These are phyloP conservation scores for Aplodontia rufa DNA, from an alignment of 2,113 vertebrate species.

Conservation along the genomic window DNA sequence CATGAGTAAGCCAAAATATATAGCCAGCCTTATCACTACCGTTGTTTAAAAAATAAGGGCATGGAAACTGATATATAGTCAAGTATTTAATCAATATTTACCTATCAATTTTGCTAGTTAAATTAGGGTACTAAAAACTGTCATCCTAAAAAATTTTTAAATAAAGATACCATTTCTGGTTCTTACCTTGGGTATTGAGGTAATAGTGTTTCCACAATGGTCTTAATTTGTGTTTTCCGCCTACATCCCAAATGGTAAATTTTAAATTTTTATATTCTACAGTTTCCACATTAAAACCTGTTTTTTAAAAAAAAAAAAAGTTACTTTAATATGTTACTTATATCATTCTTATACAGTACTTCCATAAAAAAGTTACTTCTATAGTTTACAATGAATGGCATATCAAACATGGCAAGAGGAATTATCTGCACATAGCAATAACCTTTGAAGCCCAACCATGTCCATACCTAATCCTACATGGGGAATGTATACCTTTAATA, in stretches of 20 bases:
- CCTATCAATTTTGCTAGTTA: constrained; percentile 33
- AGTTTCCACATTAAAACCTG: constrained; percentile 98
- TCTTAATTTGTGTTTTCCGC: constrained; percentile 97
- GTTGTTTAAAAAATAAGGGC: background rate
- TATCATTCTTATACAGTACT: background rate
- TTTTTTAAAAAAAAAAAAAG: constrained; percentile 58
- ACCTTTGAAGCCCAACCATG: background rate
- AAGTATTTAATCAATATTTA: constrained; percentile 1
- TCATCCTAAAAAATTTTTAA: constrained; percentile 31
- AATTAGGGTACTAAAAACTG: constrained; percentile 27
- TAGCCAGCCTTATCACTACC: background rate
- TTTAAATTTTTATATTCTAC: constrained; percentile 99
- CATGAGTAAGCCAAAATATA: background rate
- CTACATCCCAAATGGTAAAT: constrained; percentile 99
- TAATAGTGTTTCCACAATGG: constrained; percentile 99
- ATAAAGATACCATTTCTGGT: constrained; percentile 25
- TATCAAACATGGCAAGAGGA: constrained; percentile 31
- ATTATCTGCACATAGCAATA: background rate
- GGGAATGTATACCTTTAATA: background rate
- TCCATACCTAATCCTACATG: background rate
- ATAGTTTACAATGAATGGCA: constrained; percentile 46
- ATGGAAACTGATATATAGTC: background rate
- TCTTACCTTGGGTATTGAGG: constrained; percentile 97
- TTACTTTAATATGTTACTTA: constrained; percentile 52
- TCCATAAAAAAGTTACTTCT: no score